Base-by-base conservation (phyloP, 1,140 invertebrate species). In the Drosophila bifasciata region DNA sequence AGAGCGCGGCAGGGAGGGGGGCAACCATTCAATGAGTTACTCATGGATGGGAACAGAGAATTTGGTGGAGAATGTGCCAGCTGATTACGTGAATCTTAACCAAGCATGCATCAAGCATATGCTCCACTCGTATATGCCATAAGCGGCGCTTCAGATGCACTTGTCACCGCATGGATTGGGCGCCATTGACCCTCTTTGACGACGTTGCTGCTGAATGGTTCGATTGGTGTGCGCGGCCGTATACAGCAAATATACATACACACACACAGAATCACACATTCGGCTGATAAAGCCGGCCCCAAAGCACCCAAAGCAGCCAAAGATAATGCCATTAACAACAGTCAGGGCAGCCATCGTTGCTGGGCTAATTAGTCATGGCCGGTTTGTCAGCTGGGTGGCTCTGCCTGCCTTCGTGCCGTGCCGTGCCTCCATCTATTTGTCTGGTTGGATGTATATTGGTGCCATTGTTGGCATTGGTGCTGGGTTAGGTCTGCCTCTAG, bases 281-380 rank as follows among this genome's bases (percentile, higher is more conserved):
- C 46, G 48, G 23, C 62, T 80, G 79, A 84, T 86, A 84, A 68
- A 41, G 63, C 64, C 61, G 62, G 43, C 61, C 28, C 32, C 49
- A 36, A 36, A 55, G 19, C 58, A 66, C 46, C 45, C 60, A 71
- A 64, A 36, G 11, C 32, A 11, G 60, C 23, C 48, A 55, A 62
- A 75, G 79, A 84, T 85, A 76, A 85, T 76, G 58, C 55, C 61
- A 63, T 84, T 76, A 68, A 60, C 61, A 46, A 63, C 72, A 75
- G 59, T 16, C 28, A 23, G 46, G 32, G 32, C 40, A 19, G 36
- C 39, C 45, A 45, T 52, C 13, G 51, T 32, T 51, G 51, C 72
- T 8, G 39, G 49, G 43, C 63, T 62, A 68, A 63, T 55, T 79
- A 68, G 46, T 74, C 70, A 74, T 61, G 51, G 50, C 50, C 58